Evolutionary conservation across 2,113 vertebrate species (phyloP), one percentile per base, ranked within the genome.

Genomic region (Tor tambroides): DNA sequence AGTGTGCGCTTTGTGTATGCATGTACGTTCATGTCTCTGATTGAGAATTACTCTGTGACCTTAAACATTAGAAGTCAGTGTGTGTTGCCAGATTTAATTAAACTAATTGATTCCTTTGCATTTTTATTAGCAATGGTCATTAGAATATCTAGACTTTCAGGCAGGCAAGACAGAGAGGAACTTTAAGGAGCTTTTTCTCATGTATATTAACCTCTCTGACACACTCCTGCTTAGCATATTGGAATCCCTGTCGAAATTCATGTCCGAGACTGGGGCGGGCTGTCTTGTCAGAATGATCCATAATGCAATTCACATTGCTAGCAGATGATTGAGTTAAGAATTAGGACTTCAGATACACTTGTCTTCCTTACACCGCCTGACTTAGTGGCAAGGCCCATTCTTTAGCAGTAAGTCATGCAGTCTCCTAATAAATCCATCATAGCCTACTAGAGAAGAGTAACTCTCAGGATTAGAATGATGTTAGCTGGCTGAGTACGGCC

Each of bases 21-120:
- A 5, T 79, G 51, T 88, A 23, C 69, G 28, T 74, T n/a, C 38
- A 38, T 72, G 61, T 43, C 46, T 54, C 38, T 82, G 32, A 80
- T 81, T 81, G 86, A 75, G 71, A 82, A 74, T 74, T 82, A 72
- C 59, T 83, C 4, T 2, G 46, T 75, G 84, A 83, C 63, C 83
- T 88, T 94, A 95, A 93, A 95, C 96, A 96, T 94, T 95, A 94
- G 94, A 94, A 93, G 94, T 93, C 95, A 94, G 95, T 95, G 93
- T 92, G 90, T 89, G 92, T 91, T 93, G 93, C 91, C 92, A 94
- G 94, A 96, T 96, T 96, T 96, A 96, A 97, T 98, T 97, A 96
- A 96, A 95, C 94, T 96, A 97, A 98, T 98, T 95, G 96, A 96
- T 96, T 93, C 93, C 91, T 95, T 95, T 96, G 96, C 96, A 95